Percentiles rank a stretch among this genome's conserved stretches.
Conservation (phyloP, 2,113 vertebrate genomes). For the Alligator mississippiensis region DNA sequence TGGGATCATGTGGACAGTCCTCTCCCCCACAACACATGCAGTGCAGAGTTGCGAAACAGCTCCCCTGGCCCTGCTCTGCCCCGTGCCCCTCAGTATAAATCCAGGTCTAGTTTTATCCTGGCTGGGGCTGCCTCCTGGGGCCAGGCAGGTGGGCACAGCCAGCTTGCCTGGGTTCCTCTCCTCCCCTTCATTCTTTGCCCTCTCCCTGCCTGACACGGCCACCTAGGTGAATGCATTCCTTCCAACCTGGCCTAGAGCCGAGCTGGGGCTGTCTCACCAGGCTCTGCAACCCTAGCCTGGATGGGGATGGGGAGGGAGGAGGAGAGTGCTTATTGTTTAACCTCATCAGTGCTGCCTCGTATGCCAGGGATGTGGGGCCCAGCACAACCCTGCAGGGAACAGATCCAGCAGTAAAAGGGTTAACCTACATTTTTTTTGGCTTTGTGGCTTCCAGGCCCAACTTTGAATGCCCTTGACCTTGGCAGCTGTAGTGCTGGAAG, state of each 20-base stretch:
- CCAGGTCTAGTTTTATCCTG: not conserved
- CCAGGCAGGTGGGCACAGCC: not conserved
- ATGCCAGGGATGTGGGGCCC: not conserved
- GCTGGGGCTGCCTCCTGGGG: not conserved
- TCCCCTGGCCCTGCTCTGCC: not conserved
- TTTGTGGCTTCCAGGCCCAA: not conserved
- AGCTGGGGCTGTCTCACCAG: not conserved
- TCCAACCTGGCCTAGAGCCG: not conserved
- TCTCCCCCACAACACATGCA: not conserved
- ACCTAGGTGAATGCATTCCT: not conserved
- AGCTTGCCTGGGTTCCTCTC: not conserved
- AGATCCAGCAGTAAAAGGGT: not conserved
- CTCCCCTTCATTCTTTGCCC: not conserved
- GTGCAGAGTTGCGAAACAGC: not conserved
- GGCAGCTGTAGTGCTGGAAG: not conserved
- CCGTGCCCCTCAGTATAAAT: not conserved
- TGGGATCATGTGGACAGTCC: not conserved
- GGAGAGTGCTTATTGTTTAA: not conserved
- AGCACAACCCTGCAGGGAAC: not conserved
- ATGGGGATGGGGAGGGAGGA: not conserved
- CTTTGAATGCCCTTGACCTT: not conserved
- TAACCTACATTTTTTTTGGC: not conserved
- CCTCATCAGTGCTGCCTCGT: not conserved
- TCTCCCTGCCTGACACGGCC: not conserved
- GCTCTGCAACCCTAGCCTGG: not conserved